Evolutionary conservation across 2,888 invertebrate species (phyloP).

Genomic region (Linyphia triangularis): DNA sequence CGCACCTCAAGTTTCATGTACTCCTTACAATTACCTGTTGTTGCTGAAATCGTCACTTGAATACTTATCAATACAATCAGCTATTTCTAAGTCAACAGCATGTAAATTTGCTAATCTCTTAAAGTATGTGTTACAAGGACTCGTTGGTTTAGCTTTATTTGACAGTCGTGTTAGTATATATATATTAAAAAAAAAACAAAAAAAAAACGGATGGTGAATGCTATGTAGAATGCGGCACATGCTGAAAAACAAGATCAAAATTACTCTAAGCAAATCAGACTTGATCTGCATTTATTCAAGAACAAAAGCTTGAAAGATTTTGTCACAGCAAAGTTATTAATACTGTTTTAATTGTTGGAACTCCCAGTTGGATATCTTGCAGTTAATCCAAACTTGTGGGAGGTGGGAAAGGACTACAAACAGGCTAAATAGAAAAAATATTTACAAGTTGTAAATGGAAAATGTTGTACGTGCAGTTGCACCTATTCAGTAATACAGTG

Average conservation of each 20-base stretch:
- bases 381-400: too few relatives aligned
- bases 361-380: too few relatives aligned
- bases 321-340: too few relatives aligned
- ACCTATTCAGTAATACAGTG: too few relatives aligned
- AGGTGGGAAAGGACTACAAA: not conserved
- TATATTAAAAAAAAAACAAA: too few relatives aligned
- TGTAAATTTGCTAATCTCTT: not conserved
- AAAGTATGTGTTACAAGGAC: not conserved
- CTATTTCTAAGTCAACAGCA: not conserved
- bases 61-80: too few relatives aligned
- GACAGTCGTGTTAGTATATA: not conserved
- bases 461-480: not conserved
- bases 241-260: not conserved
- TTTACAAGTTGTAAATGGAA: conserved; percentile 4
- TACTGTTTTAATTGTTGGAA: too few relatives aligned
- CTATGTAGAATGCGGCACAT: conserved; percentile 3
- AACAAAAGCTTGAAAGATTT: too few relatives aligned
- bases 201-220: not conserved
- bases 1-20: not conserved
- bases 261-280: not conserved
- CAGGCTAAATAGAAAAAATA: not conserved
- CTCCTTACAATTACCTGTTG: not conserved
- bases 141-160: not conserved
- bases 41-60: too few relatives aligned
- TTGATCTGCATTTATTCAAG: too few relatives aligned